Conservation (phyloP, 2,888 invertebrate genomes). For the Iphiclides podalirius region DNA sequence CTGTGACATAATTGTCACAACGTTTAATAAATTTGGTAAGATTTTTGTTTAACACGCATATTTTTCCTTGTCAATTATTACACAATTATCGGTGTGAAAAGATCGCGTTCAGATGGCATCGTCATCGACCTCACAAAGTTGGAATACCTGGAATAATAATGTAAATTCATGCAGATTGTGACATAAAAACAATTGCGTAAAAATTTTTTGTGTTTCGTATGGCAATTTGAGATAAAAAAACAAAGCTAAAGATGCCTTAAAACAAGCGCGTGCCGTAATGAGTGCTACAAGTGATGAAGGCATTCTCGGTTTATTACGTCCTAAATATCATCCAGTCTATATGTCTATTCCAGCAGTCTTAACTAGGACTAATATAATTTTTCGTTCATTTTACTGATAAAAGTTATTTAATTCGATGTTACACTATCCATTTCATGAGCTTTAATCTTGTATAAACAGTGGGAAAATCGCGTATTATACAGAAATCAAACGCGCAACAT, state of each 20-base stretch:
- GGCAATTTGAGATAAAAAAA: background rate
- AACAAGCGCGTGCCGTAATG: background rate
- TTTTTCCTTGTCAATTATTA: background rate
- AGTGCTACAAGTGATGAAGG: background rate
- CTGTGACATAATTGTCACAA: no score
- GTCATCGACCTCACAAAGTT: background rate
- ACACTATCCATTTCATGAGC: no score
- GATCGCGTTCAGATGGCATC: background rate
- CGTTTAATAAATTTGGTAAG: no score
- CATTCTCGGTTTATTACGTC: no score
- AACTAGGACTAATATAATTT: no score
- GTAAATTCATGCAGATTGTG: background rate
- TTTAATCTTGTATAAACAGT: no score
- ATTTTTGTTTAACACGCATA: background rate
- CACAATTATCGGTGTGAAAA: background rate
- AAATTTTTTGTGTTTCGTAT: background rate
- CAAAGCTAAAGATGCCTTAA: background rate
- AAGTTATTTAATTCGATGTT: no score
- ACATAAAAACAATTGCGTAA: background rate
- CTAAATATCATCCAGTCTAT: no score
- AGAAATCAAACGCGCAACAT: no score
- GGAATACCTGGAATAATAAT: background rate
- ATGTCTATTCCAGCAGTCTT: no score
- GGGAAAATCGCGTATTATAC: no score
- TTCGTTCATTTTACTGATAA: no score